phyloP scores from a whole-genome alignment of 53 echinoderm and acorn worm genomes.

The Astropecten irregularis region DNA sequence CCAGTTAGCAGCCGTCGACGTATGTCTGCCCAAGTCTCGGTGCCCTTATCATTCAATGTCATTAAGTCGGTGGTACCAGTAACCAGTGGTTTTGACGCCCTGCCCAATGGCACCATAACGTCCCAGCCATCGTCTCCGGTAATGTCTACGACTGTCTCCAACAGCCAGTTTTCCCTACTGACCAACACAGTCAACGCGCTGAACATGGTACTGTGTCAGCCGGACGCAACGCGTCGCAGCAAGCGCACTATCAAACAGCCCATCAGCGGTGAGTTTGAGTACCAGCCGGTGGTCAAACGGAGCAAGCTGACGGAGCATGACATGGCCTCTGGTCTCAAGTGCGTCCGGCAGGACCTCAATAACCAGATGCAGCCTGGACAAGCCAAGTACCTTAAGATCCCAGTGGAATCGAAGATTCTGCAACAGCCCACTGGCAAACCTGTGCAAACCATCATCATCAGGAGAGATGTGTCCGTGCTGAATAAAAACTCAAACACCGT shows the following conservation, averaged over 20 bases:
- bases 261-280: constrained; percentile 62
- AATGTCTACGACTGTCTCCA: no score
- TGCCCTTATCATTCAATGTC: neutral
- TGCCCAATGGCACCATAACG: neutral
- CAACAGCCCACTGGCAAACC: constrained; percentile 18
- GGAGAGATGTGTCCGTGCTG: constrained; percentile 13
- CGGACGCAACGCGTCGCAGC: constrained; percentile 49
- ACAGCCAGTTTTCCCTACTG: neutral
- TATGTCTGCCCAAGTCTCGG: neutral
- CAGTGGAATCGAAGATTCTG: neutral
- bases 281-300: constrained; percentile 70
- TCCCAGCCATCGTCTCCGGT: neutral
- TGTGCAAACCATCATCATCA: constrained; percentile 34
- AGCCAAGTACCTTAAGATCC: constrained; percentile 8
- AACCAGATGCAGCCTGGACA: neutral
- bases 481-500: constrained; percentile 1
- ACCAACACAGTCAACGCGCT: constrained; percentile 7
- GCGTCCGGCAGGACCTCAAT: neutral
- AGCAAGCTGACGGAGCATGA: constrained; percentile 55
- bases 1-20: constrained; percentile 16
- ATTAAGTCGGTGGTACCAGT: neutral
- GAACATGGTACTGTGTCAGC: constrained; percentile 1
- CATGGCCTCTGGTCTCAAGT: neutral
- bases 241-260: constrained; percentile 74
- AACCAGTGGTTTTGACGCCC: neutral